These are phyloP conservation scores for Tenualosa thibaudeaui DNA, from an alignment of 2,797 vertebrate species.

Conservation along the genomic window DNA sequence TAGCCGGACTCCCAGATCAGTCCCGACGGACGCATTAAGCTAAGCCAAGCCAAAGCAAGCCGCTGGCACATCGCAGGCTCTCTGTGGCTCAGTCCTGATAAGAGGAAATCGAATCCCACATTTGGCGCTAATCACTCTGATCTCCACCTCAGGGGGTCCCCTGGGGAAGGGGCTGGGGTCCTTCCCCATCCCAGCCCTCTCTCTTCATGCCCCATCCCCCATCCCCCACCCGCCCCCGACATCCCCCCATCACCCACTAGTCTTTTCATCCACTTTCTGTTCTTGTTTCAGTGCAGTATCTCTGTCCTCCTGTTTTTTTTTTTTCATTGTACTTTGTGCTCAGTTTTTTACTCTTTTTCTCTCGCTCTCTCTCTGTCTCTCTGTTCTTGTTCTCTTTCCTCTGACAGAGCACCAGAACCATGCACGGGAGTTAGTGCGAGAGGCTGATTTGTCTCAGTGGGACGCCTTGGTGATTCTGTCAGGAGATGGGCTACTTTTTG, in stretches of 20 bases:
- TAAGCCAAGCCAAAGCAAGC: not conserved
- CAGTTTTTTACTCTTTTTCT: not conserved
- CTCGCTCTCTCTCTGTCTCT: not conserved
- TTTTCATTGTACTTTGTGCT: not conserved
- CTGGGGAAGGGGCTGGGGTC: not conserved
- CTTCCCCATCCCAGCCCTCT: not conserved
- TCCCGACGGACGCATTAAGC: not conserved
- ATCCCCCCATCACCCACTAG: not conserved
- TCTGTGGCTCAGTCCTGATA: constrained; percentile 49
- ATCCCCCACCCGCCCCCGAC: not conserved
- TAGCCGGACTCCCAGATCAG: not conserved
- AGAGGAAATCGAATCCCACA: constrained; percentile 61
- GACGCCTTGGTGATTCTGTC: constrained; percentile 88
- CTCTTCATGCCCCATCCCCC: not conserved
- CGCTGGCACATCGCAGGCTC: not conserved
- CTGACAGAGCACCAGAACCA: constrained; percentile 84
- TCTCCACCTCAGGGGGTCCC: constrained; percentile 52
- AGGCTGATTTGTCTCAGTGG: constrained; percentile 84
- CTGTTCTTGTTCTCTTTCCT: not conserved
- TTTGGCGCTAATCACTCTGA: constrained; percentile 62
- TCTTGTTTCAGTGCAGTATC: not conserved
- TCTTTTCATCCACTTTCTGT: constrained; percentile 1
- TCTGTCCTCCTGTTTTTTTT: constrained; percentile 13
- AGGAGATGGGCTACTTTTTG: constrained; percentile 88
- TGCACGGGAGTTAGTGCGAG: constrained; percentile 83